Percentiles rank a stretch among this genome's conserved stretches.
Conservation (phyloP, 2,113 vertebrate genomes). For the Blennius ocellaris region DNA sequence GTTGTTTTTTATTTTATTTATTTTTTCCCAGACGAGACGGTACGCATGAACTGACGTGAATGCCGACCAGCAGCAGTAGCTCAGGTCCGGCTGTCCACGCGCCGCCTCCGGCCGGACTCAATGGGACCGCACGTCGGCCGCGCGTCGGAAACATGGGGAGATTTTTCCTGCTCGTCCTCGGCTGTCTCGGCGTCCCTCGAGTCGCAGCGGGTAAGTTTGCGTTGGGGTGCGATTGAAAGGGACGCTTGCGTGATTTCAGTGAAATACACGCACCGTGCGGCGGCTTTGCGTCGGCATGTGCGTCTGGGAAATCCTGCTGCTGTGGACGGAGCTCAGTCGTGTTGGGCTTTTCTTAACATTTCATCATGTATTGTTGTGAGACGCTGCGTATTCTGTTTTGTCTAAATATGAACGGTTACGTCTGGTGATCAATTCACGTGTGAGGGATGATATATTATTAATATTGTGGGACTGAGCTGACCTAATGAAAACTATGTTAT, state of each 20-base stretch:
- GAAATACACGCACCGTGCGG: not conserved
- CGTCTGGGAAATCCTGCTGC: not conserved
- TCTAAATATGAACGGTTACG: conserved; percentile 10
- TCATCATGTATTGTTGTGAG: not conserved
- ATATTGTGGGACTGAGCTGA: not conserved
- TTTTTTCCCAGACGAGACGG: conserved; percentile 43
- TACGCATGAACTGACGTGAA: conserved; percentile 63
- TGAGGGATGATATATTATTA: not conserved
- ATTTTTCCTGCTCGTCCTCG: conserved; percentile 75
- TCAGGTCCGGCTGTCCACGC: conserved; percentile 32
- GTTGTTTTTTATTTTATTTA: too few relatives aligned
- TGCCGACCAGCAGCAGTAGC: conserved; percentile 47
- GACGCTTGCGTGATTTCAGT: not conserved
- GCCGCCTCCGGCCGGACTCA: conserved; percentile 59
- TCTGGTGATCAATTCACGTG: not conserved
- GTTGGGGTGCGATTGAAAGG: conserved; percentile 25
- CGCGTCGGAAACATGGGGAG: conserved; percentile 78
- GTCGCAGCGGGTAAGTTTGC: conserved; percentile 82
- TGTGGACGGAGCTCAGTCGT: not conserved
- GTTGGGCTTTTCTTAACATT: not conserved
- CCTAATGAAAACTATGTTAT: not conserved
- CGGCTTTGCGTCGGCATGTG: conserved; percentile 20
- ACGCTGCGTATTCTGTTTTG: conserved; percentile 36
- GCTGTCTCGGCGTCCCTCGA: conserved; percentile 75
- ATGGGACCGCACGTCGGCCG: conserved; percentile 75